Evolutionary conservation across 2,888 invertebrate genomes (phyloP).

Genomic region (Dinocampus coccinellae): DNA sequence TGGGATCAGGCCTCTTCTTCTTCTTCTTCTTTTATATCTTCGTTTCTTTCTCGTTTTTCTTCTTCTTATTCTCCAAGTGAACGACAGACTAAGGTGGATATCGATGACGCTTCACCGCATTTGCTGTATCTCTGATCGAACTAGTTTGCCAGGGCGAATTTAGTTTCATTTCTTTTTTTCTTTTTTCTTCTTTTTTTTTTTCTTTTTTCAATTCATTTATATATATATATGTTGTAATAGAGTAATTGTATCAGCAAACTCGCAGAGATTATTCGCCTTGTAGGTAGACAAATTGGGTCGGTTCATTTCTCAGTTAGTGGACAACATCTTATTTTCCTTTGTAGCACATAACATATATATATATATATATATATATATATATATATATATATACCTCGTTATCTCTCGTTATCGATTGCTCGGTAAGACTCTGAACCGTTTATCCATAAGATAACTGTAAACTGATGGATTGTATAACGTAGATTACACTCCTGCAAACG

Average conservation of each 20-base stretch:
- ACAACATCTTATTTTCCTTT: constrained; percentile 31
- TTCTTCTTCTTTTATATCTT: neutral
- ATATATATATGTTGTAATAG: neutral
- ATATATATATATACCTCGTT: constrained; percentile 48
- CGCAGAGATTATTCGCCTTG: neutral
- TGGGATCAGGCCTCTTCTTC: constrained; percentile 23
- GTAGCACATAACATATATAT: constrained; percentile 37
- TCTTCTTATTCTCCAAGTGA: neutral
- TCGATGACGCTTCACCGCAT: neutral
- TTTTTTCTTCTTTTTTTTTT: neutral
- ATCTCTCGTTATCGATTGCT: constrained; percentile 61
- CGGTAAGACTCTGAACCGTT: constrained; percentile 44
- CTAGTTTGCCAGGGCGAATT: constrained; percentile 31
- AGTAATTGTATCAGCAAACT: neutral
- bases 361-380: no score
- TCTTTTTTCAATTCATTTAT: neutral
- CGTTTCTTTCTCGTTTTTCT: neutral
- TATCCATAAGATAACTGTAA: constrained; percentile 56
- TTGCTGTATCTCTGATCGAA: constrained; percentile 10
- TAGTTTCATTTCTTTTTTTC: constrained; percentile 12
- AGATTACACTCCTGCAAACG: constrained; percentile 58
- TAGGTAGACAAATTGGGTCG: constrained; percentile 32
- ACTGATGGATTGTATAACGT: constrained; percentile 60
- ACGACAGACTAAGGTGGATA: constrained; percentile 1
- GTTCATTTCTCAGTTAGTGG: constrained; percentile 15